Base-by-base conservation (phyloP, 2,888 invertebrate species). In the Agriopis leucophaearia region DNA sequence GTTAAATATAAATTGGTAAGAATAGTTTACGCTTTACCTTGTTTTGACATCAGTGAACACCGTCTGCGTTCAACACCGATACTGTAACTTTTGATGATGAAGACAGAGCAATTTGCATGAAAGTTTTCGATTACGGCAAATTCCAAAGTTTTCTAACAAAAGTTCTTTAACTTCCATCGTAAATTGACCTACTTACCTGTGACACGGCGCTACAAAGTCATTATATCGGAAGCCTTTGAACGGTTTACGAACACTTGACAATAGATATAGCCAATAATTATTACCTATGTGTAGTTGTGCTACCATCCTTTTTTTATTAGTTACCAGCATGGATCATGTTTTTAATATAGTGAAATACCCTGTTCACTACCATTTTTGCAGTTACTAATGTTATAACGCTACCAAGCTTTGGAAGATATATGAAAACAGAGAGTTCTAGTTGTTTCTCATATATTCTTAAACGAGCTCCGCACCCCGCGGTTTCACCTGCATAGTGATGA, bases 91-190 rank as follows among this genome's bases (percentile, higher is more conserved):
- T 48, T 13, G 48, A 36, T 51, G 38, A 48, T 38, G 27, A 45
- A 59, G 38, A 61, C 42, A 52, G 60, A 61, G 35, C 60, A 61
- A 61, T 61, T 61, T 61, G 51, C 9, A 52, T 42, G 15, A 52
- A 61, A 61, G 48, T 48, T 61, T 61, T 52, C 50, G 51, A 44
- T 42, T 44, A 52, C 60, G 44, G 44, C 52, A 42, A 61, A 61
- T 61, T 61, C 10, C 42, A 42, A 51, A 61, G 51, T 61, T 61
- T 61, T 16, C 60, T 35, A 44, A 61, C 60, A 52, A 44, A 61
- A 61, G 52, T 61, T 61, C 51, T 59, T 40, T 50, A 52, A 52
- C 44, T 61, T 5, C 44, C 60, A 15, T 51, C 44, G 18, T 12
- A 51, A 61, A 52, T 52, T 51, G 61, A 52, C 42, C 38, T 35